phyloP scores from a whole-genome alignment of 2,888 invertebrate genomes.

The Halictus ligatus region DNA sequence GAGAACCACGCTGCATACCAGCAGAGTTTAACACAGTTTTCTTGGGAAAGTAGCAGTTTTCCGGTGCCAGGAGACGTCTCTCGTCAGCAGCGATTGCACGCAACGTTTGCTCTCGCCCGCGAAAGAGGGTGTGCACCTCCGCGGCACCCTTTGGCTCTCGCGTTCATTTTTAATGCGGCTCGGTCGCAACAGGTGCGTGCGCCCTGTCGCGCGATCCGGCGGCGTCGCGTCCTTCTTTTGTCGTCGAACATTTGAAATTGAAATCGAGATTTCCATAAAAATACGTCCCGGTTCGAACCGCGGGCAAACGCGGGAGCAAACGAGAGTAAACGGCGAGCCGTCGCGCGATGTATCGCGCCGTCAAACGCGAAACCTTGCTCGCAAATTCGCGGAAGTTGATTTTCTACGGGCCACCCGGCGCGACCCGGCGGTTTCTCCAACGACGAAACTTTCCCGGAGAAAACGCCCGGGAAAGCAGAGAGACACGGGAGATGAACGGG shows the following conservation, averaged over 20 bases:
- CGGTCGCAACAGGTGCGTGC: conserved; percentile 65
- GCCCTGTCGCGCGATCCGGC: conserved; percentile 19
- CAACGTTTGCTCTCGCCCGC: conserved; percentile 21
- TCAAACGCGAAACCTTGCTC: background rate
- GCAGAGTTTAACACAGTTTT: background rate
- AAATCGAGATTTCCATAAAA: conserved; percentile 16
- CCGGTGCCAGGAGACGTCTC: background rate
- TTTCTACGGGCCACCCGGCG: background rate
- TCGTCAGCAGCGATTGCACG: background rate
- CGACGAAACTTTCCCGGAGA: background rate
- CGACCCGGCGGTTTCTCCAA: background rate
- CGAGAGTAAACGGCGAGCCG: background rate
- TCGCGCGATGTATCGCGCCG: background rate
- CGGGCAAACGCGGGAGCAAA: background rate
- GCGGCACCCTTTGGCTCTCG: background rate
- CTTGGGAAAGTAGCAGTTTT: background rate
- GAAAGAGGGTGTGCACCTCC: conserved; percentile 18
- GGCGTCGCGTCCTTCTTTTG: background rate
- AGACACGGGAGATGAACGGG: background rate
- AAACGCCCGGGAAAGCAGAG: background rate
- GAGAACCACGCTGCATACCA: background rate
- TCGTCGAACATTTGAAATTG: conserved; percentile 19
- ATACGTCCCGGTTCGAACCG: conserved; percentile 10
- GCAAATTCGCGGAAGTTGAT: conserved; percentile 6
- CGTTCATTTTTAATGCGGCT: conserved; percentile 61